Base-by-base conservation (phyloP, 2,797 vertebrate species). In the Oreochromis grahami region DNA sequence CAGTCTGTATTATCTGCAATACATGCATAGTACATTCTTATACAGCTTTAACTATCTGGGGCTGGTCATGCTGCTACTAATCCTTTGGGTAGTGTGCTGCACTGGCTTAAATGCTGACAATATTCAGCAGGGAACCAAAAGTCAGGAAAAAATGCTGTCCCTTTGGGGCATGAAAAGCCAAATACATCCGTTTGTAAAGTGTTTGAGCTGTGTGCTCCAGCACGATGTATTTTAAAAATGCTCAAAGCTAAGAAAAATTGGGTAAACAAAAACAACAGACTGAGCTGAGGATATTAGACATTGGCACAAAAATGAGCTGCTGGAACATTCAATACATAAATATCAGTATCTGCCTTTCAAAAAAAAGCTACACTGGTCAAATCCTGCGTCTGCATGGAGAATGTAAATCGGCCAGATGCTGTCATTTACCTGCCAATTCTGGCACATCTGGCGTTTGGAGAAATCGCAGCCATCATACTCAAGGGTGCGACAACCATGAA, bases 371-470 rank as follows among this genome's bases (percentile, higher is more conserved):
- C 5, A 84, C 14, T 34, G 36, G 63, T 87, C 43, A 1, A 81
- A 80, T 78, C 77, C 26, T 24, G 51, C 41, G 11, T 81, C n/a
- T 82, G 58, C 52, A 41, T 48, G 82, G 24, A 83, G 60, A 68
- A 86, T 51, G 50, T 17, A 68, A 84, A 85, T 29, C 17, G 2
- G 21, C 36, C 60, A 36, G 60, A 86, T 78, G 60, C 24, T 51
- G 79, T 58, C 48, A n/a, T 77, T 86, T 58, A 82, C 13, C 65
- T 13, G 79, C 63, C 32, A 50, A 65, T 56, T 80, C 83, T 74
- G 79, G 87, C 88, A 90, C 84, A 83, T 83, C 48, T 77, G 79
- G 83, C 51, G 4, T 91, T 76, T 88, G 77, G 41, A 87, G 63
- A 51, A 70, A 63, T 84, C 55, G 12, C 84, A 77, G 56, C 55